phyloP scores from a whole-genome alignment of 1,140 invertebrate genomes.

The Drosophila jambulina region DNA sequence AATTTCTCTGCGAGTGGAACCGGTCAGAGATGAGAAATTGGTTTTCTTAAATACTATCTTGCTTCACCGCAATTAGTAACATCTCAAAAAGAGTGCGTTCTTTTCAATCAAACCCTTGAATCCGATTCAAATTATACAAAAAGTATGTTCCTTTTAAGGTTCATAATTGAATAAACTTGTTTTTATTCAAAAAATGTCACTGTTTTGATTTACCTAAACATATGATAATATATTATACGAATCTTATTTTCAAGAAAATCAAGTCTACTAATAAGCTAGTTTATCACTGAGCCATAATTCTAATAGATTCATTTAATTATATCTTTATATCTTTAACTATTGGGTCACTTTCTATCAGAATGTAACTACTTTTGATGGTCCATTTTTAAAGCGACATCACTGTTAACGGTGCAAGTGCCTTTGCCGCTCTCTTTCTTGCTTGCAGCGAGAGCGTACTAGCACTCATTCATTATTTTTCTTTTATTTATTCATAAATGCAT shows the following conservation, averaged over 20 bases:
- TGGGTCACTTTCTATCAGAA: neutral
- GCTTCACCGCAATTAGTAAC: neutral
- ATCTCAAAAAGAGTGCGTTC: neutral
- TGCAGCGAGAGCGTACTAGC: conserved; percentile 21
- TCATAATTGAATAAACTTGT: neutral
- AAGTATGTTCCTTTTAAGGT: neutral
- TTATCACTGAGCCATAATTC: neutral
- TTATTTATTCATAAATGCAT: conserved; percentile 79
- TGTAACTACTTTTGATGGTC: neutral
- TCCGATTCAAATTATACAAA: neutral
- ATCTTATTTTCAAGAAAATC: neutral
- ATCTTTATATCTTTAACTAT: too few relatives aligned
- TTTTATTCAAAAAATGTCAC: neutral
- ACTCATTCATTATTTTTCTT: conserved; percentile 61
- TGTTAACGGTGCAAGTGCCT: conserved; percentile 46
- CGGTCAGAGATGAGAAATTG: conserved; percentile 37
- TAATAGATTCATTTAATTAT: neutral
- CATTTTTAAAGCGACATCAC: neutral
- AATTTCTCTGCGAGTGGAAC: conserved; percentile 64
- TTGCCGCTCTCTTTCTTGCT: conserved; percentile 26
- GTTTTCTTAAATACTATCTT: conserved; percentile 1
- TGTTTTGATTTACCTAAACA: neutral
- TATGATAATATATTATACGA: neutral
- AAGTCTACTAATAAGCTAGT: neutral
- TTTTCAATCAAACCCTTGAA: neutral